Conservation (phyloP, 2,797 vertebrate genomes). For the Varecia variegata region DNA sequence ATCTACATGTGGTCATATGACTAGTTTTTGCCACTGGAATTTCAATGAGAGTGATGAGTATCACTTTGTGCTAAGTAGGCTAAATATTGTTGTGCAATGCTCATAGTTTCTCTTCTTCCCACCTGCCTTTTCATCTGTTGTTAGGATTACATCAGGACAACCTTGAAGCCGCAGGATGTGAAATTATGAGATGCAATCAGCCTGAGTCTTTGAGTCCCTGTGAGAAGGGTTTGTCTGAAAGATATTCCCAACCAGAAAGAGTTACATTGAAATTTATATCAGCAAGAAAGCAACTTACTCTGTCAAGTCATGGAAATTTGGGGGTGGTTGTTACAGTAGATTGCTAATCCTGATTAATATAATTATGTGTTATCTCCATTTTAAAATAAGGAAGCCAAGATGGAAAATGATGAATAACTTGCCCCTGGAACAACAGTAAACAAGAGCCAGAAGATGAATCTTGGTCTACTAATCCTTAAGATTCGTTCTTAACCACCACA, state of each 20-base stretch:
- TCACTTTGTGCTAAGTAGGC: not conserved
- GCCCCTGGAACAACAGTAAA: not conserved
- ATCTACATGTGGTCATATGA: not conserved
- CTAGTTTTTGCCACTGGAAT: not conserved
- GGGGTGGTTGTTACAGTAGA: not conserved
- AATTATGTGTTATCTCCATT: not conserved
- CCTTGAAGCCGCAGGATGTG: not conserved
- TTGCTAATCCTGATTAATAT: not conserved
- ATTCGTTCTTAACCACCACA: not conserved
- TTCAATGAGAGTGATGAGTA: not conserved
- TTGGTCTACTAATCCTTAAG: not conserved
- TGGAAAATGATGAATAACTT: not conserved
- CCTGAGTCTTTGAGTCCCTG: not conserved
- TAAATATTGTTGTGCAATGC: not conserved
- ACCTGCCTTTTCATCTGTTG: not conserved
- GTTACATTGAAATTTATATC: not conserved
- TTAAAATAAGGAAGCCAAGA: not conserved
- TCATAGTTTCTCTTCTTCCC: not conserved
- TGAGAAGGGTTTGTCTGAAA: not conserved
- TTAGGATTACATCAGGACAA: not conserved
- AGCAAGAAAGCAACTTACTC: not conserved
- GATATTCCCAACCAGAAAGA: not conserved
- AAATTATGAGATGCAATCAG: not conserved
- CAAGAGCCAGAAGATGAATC: not conserved
- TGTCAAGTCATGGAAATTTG: not conserved